phyloP scores from a whole-genome alignment of 2,113 vertebrate species.

The Etheostoma cragini region DNA sequence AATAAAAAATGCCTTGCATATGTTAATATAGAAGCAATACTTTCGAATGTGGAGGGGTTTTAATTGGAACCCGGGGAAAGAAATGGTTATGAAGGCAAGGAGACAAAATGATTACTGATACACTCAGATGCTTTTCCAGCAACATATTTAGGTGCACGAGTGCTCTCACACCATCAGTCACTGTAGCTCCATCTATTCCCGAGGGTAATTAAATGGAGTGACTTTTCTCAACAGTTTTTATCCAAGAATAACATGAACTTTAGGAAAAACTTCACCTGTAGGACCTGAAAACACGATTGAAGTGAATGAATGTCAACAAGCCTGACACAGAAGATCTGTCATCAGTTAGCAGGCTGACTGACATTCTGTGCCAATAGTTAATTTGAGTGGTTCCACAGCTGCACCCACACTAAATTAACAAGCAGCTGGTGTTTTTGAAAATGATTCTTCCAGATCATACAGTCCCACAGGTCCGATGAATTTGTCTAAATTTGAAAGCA shows the following conservation, averaged over 20 bases:
- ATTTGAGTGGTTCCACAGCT: constrained; percentile 30
- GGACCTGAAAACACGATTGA: constrained; percentile 15
- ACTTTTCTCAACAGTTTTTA: constrained; percentile 41
- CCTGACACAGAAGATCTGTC: constrained; percentile 11
- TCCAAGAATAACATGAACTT: constrained; percentile 34
- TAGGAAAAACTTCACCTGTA: constrained; percentile 19
- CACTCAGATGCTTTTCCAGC: constrained; percentile 59
- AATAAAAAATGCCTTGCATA: constrained; percentile 17
- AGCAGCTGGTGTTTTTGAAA: constrained; percentile 57
- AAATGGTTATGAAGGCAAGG: constrained; percentile 45
- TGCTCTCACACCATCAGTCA: constrained; percentile 57
- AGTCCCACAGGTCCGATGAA: background rate
- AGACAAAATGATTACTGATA: constrained; percentile 59
- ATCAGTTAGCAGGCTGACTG: constrained; percentile 30
- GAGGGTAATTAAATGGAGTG: constrained; percentile 56
- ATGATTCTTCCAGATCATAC: constrained; percentile 45
- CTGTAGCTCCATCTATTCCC: constrained; percentile 40
- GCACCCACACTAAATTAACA: constrained; percentile 37
- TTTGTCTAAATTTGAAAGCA: constrained; percentile 32
- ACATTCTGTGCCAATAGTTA: constrained; percentile 33
- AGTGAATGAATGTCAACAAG: constrained; percentile 33
- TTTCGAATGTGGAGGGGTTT: constrained; percentile 48
- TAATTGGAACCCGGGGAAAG: constrained; percentile 66
- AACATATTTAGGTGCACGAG: constrained; percentile 52
- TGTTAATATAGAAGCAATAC: constrained; percentile 30